Evolutionary conservation across 1,140 invertebrate species (phyloP).

Genomic region (Plutomurus gul): DNA sequence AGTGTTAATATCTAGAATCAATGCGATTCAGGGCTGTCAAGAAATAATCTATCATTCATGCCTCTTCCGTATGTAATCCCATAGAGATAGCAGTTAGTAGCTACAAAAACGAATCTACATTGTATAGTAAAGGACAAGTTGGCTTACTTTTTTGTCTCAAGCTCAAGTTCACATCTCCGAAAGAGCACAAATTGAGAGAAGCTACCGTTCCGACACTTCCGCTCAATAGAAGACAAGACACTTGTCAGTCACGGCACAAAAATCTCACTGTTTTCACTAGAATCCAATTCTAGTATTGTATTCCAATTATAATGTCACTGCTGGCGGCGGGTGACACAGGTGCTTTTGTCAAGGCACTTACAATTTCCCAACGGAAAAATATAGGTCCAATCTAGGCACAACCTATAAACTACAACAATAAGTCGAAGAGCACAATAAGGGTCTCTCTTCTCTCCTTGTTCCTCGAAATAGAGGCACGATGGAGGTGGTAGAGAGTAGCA

Average conservation of each 20-base stretch:
- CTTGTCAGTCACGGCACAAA: neutral
- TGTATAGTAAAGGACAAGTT: neutral
- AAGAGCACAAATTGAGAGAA: neutral
- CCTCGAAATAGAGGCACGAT: neutral
- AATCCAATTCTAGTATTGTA: neutral
- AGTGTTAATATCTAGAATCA: no score
- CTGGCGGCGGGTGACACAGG: neutral
- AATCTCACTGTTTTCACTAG: neutral
- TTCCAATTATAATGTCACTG: no score
- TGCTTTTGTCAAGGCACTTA: neutral
- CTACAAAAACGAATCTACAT: neutral
- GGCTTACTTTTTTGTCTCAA: slow-evolving; percentile 25
- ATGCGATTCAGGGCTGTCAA: neutral
- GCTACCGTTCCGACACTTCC: neutral
- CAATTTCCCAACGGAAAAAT: no score
- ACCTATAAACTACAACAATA: neutral
- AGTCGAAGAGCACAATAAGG: neutral
- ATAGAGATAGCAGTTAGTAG: neutral
- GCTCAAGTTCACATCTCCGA: slow-evolving; percentile 16
- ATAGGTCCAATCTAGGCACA: neutral
- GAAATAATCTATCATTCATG: slow-evolving; percentile 20
- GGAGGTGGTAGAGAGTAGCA: neutral
- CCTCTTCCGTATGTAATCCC: neutral
- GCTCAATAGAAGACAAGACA: neutral
- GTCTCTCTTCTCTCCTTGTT: neutral